Conservation (phyloP, 2,113 vertebrate genomes). For the Sprattus sprattus region DNA sequence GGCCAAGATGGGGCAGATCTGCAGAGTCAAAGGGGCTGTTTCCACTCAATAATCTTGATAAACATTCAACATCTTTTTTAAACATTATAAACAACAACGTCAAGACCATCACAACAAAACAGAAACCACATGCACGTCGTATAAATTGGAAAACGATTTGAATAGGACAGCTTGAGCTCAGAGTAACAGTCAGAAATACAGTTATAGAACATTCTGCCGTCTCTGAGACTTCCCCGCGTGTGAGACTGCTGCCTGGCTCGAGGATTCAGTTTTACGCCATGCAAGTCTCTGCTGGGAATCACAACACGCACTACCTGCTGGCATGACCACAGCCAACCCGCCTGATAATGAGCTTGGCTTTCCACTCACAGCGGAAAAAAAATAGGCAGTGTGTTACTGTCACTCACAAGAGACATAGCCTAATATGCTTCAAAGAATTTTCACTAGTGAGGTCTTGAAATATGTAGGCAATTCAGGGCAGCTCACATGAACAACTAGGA, state of each 20-base stretch:
- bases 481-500: neutral
- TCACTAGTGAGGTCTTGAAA: neutral
- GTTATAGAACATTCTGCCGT: conserved; percentile 33
- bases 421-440: neutral
- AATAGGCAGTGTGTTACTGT: neutral
- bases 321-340: conserved; percentile 39
- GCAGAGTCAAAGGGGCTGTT: neutral
- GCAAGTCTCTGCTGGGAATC: conserved; percentile 57
- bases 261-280: conserved; percentile 41
- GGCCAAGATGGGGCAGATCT: neutral
- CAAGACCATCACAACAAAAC: neutral
- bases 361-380: conserved; percentile 22
- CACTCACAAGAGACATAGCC: neutral
- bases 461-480: neutral
- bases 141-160: neutral
- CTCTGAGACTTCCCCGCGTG: conserved; percentile 41
- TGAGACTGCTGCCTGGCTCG: conserved; percentile 51
- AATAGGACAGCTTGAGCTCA: neutral
- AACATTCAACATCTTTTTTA: neutral
- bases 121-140: neutral
- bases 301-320: conserved; percentile 60
- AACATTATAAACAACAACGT: neutral
- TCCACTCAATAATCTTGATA: neutral
- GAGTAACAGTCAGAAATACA: neutral
- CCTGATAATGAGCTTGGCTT: conserved; percentile 38